phyloP scores from a whole-genome alignment of 2,113 vertebrate genomes.

The Acinonyx jubatus region DNA sequence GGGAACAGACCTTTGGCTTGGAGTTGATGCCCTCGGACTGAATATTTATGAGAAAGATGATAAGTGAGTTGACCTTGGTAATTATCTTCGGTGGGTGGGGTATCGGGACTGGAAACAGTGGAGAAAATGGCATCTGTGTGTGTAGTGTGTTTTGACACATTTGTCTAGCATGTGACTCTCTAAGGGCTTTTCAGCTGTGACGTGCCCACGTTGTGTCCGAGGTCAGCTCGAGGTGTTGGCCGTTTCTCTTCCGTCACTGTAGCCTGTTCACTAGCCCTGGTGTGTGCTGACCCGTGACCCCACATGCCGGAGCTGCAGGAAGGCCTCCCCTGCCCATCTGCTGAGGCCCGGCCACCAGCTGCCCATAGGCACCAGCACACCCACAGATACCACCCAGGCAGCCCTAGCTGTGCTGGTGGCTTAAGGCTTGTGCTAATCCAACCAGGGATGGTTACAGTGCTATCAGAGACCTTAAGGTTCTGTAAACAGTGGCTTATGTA shows the following conservation, averaged over 20 bases:
- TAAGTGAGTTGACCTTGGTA: constrained; percentile 87
- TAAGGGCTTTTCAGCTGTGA: background rate
- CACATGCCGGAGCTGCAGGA: background rate
- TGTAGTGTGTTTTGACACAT: background rate
- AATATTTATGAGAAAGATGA: constrained; percentile 98
- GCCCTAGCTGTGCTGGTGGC: background rate
- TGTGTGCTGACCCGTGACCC: rapidly evolving
- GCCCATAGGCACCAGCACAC: background rate
- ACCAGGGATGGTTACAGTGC: background rate
- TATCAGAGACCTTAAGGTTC: background rate
- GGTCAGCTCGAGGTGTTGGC: rapidly evolving
- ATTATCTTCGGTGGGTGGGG: background rate
- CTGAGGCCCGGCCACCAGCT: background rate
- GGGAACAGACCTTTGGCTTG: constrained; percentile 96
- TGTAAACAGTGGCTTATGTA: background rate
- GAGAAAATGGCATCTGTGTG: rapidly evolving
- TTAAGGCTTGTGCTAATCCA: background rate
- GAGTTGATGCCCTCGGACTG: constrained; percentile 96
- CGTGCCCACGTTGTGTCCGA: rapidly evolving
- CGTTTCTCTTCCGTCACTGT: rapidly evolving
- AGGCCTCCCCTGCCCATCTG: background rate
- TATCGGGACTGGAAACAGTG: background rate
- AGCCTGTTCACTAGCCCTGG: rapidly evolving
- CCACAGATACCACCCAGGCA: background rate
- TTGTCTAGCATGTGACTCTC: rapidly evolving